A percentile compares a stretch with the other conserved stretches of the same genome.
Evolutionary conservation across 2,797 vertebrate genomes (phyloP).

Genomic region (Halcyon smyrnensis): DNA sequence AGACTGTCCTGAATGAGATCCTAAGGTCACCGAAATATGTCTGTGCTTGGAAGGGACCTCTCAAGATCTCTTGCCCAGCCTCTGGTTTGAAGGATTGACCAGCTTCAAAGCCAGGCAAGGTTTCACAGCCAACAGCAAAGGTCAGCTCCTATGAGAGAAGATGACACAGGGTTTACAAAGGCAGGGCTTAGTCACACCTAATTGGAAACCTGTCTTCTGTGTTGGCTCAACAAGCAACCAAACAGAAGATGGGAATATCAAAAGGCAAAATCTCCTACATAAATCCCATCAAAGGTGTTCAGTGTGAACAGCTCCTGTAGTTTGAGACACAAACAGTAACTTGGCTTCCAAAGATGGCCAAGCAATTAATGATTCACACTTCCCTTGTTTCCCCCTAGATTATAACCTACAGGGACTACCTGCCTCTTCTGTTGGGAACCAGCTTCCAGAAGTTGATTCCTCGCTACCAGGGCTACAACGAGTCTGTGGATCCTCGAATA

Average conservation of each 20-base stretch:
- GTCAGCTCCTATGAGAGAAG: neutral
- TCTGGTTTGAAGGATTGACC: neutral
- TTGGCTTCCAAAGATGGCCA: neutral
- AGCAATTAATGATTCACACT: neutral
- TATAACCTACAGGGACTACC: conserved; percentile 88
- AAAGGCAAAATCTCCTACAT: neutral
- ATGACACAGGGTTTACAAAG: neutral
- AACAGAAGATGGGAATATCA: neutral
- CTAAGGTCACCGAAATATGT: neutral
- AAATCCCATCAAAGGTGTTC: neutral
- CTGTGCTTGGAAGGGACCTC: neutral
- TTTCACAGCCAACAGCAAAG: neutral
- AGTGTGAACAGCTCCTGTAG: neutral
- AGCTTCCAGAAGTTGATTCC: conserved; percentile 71
- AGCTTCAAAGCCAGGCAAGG: neutral
- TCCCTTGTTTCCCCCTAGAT: conserved; percentile 72
- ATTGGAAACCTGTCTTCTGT: neutral
- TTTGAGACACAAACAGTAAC: neutral
- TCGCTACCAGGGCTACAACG: conserved; percentile 77
- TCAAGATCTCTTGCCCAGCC: neutral
- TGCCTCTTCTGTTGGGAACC: conserved; percentile 85
- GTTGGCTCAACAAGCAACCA: neutral
- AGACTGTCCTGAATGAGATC: neutral
- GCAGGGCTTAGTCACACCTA: neutral
- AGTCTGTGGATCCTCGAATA: conserved; percentile 83